Conservation (phyloP, 2,797 vertebrate genomes). For the Pantherophis vulpinus region DNA sequence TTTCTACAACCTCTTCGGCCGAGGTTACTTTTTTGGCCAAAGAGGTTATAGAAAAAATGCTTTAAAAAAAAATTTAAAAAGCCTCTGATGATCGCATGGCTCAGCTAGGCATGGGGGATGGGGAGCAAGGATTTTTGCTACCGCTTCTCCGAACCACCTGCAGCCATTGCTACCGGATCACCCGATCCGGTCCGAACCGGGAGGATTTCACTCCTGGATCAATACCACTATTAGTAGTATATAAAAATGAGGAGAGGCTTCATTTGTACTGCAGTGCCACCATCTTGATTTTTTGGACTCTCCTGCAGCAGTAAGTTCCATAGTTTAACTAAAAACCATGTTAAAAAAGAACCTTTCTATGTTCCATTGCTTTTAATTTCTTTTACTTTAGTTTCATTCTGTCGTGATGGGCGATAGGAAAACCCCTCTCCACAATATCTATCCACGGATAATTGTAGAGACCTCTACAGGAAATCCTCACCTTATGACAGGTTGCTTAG, state of each 20-base stretch:
- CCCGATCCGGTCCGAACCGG: too few relatives aligned
- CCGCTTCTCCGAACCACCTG: too few relatives aligned
- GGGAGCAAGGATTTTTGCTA: too few relatives aligned
- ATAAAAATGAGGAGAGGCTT: background rate
- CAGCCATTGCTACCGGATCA: too few relatives aligned
- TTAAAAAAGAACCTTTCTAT: background rate
- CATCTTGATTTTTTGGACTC: background rate
- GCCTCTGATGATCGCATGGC: too few relatives aligned
- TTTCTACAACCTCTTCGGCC: too few relatives aligned
- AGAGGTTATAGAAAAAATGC: too few relatives aligned
- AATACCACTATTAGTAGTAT: background rate
- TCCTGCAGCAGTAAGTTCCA: background rate
- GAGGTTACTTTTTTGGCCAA: too few relatives aligned
- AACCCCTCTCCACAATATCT: background rate
- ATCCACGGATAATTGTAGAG: background rate
- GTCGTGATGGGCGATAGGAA: background rate
- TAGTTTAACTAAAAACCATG: background rate
- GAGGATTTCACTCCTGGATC: too few relatives aligned
- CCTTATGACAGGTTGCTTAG: background rate
- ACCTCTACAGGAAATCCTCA: background rate
- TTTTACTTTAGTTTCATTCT: background rate
- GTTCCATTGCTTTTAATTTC: background rate
- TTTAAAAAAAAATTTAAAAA: too few relatives aligned
- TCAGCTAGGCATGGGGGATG: too few relatives aligned
- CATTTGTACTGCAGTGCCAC: background rate